Evolutionary conservation across 2,888 invertebrate species (phyloP).

Genomic region (Thymelicus sylvestris): DNA sequence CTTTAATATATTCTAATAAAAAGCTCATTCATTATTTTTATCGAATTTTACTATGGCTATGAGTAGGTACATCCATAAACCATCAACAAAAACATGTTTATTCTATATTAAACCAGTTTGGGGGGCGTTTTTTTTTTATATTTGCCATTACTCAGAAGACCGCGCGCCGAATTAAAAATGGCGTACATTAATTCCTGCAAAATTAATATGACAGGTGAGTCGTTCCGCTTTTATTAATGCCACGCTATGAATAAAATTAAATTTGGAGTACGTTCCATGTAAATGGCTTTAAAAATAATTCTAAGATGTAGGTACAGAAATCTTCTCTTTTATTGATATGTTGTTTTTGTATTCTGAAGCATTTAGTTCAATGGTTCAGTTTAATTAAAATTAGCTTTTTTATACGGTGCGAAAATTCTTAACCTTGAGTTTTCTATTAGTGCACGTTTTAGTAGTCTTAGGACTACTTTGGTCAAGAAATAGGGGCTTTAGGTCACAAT

Average conservation of each 20-base stretch:
- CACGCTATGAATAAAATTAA: slow-evolving; percentile 42
- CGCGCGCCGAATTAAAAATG: slow-evolving; percentile 47
- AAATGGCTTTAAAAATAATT: slow-evolving; percentile 16
- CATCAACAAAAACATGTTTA: neutral
- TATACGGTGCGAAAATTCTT: too few species aligned
- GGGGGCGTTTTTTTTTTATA: slow-evolving; percentile 17
- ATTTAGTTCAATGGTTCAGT: too few species aligned
- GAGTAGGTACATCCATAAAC: too few species aligned
- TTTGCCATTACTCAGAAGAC: slow-evolving; percentile 31
- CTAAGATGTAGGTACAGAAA: neutral
- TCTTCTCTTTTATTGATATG: neutral
- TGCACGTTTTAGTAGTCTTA: too few species aligned
- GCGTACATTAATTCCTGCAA: slow-evolving; percentile 50
- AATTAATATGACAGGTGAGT: slow-evolving; percentile 56
- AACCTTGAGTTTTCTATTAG: too few species aligned
- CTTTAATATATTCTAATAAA: too few species aligned
- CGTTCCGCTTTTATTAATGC: slow-evolving; percentile 46
- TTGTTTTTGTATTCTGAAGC: too few species aligned
- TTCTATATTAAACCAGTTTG: neutral
- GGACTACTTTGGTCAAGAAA: too few species aligned
- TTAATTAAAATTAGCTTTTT: too few species aligned
- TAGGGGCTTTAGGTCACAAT: too few species aligned
- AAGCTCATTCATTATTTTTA: too few species aligned
- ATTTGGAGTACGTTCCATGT: slow-evolving; percentile 38
- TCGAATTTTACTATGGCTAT: too few species aligned